Evolutionary conservation across 2,888 invertebrate genomes (phyloP), one percentile per base, ranked within the genome.

Genomic region (Lochmaea crataegi): DNA sequence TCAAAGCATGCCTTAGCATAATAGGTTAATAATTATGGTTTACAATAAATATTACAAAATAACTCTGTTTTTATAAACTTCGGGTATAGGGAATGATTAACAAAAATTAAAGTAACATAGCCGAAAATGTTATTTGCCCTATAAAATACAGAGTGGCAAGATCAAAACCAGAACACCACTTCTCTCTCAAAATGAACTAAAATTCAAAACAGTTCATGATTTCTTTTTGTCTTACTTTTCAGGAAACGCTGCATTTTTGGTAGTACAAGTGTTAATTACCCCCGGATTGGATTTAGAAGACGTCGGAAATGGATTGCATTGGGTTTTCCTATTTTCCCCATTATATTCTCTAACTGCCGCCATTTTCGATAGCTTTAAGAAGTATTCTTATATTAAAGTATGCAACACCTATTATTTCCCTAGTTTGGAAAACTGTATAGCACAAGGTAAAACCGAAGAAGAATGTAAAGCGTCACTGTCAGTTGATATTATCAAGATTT

Each of bases 191-290:
- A 6, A 32, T 32, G 0, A 32, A 32, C 6, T 32, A 32, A 32
- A 32, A 32, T 32, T n/a, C n/a, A n/a, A n/a, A n/a, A n/a, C n/a
- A n/a, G n/a, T n/a, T n/a, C n/a, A n/a, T n/a, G n/a, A n/a, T n/a
- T n/a, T n/a, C n/a, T 6, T 32, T 26, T 26, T 57, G 12, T 22
- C 6, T 2, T 4, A 60, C 18, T 14, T 87, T 87, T 56, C 83
- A 94, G 94, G 95, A 74, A 89, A 92, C 84, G 92, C 93, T 65
- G 90, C 92, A 1, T 89, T 93, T 71, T 88, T 94, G 80, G 90
- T 94, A 11, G 91, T 94, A 0, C 89, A 91, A 71, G 90, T 95
- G 0, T 87, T 96, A 79, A 87, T 87, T 5, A 87, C 90, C 41
- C 92, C 92, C 0, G 84, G 87, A 16, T 85, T 94, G 7, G 87